These are phyloP conservation scores for Ceramica pisi DNA, from an alignment of 2,888 invertebrate genomes.

Conservation along the genomic window DNA sequence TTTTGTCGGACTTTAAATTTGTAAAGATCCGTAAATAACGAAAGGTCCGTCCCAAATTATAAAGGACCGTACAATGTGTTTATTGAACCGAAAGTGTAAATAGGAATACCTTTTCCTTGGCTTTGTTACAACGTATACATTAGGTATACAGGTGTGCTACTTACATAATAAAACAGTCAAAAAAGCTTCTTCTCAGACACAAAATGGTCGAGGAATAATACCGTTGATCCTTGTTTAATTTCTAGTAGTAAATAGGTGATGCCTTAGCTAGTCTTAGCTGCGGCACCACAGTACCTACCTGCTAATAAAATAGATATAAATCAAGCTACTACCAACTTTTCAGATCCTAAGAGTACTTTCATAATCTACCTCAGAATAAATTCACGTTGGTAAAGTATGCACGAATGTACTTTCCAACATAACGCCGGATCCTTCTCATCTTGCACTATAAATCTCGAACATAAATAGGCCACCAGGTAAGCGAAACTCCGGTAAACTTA, in stretches of 20 bases:
- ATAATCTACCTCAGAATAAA: constrained; percentile 35
- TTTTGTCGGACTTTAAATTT: constrained; percentile 40
- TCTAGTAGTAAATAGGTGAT: no score
- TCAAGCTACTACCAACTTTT: not conserved
- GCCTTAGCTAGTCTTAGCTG: no score
- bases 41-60: constrained; percentile 51
- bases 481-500: constrained; percentile 57
- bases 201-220: not conserved
- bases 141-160: not conserved
- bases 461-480: constrained; percentile 55
- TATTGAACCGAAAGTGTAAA: constrained; percentile 56
- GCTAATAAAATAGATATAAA: not conserved
- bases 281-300: no score
- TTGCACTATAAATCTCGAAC: constrained; percentile 50
- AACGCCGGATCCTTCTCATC: constrained; percentile 41
- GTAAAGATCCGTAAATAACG: constrained; percentile 49
- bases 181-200: not conserved
- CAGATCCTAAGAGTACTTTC: not conserved
- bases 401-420: constrained; percentile 32
- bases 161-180: not conserved
- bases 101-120: constrained; percentile 53
- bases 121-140: constrained; percentile 25
- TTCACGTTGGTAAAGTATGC: constrained; percentile 22
- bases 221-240: no score
- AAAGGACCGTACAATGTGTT: constrained; percentile 50